These are phyloP conservation scores for Autographa gamma DNA, from an alignment of 2,888 invertebrate genomes.

Conservation along the genomic window DNA sequence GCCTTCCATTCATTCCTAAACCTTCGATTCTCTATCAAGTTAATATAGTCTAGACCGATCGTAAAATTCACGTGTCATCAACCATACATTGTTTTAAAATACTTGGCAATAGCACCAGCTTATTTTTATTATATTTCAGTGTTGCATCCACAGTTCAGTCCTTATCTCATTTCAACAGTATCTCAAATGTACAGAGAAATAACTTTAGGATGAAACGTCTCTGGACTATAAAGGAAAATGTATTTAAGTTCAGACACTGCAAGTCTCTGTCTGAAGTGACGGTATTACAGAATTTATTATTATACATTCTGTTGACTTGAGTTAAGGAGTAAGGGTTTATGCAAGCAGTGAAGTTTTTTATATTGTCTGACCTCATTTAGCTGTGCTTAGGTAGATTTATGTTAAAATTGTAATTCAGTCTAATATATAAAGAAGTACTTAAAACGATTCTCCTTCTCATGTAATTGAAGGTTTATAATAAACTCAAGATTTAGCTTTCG, in stretches of 20 bases:
- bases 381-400: no score
- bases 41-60: background rate
- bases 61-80: background rate
- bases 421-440: no score
- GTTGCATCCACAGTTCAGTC: background rate
- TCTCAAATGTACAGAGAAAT: conserved; percentile 21
- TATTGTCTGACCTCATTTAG: no score
- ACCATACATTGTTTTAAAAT: background rate
- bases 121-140: background rate
- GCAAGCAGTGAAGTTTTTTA: no score
- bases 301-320: background rate
- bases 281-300: background rate
- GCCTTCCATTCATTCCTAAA: no score
- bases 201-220: conserved; percentile 25
- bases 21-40: no score
- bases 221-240: conserved; percentile 42
- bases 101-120: background rate
- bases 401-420: no score
- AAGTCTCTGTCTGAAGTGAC: background rate
- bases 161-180: conserved; percentile 3
- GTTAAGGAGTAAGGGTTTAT: background rate
- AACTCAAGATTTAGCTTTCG: no score
- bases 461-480: no score
- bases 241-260: conserved; percentile 13
- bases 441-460: no score